These are phyloP conservation scores for Coreoperca whiteheadi DNA, from an alignment of 2,113 vertebrate species.

Conservation along the genomic window DNA sequence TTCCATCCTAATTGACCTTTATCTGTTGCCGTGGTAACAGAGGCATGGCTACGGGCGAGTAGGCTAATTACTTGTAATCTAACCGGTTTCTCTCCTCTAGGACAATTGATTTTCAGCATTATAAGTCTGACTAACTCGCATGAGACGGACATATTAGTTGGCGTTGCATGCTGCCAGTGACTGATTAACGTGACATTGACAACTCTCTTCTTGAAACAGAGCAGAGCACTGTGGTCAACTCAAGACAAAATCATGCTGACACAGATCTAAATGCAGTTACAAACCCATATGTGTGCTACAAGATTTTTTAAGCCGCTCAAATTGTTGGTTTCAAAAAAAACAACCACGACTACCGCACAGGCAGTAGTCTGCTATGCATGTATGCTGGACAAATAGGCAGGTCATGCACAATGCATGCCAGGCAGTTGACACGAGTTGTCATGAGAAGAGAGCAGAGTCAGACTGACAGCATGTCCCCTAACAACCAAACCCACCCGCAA, in stretches of 20 bases:
- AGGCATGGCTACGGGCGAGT: conserved; percentile 36
- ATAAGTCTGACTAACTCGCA: conserved; percentile 28
- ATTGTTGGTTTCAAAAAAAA: conserved; percentile 4
- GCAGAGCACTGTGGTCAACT: conserved; percentile 11
- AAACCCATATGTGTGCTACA: neutral
- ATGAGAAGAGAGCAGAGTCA: conserved; percentile 41
- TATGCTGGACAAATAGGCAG: conserved; percentile 6
- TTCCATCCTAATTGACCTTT: conserved; percentile 77
- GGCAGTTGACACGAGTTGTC: conserved; percentile 40
- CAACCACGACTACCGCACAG: neutral
- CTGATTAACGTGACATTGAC: conserved; percentile 9
- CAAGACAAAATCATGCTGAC: neutral
- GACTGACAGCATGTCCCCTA: conserved; percentile 56
- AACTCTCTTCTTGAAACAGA: neutral
- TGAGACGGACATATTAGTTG: conserved; percentile 29
- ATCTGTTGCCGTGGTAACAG: conserved; percentile 72
- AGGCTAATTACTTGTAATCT: conserved; percentile 63
- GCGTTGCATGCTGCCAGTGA: neutral
- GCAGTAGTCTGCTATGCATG: neutral
- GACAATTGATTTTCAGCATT: conserved; percentile 60
- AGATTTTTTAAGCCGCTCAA: neutral
- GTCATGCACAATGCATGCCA: conserved; percentile 35
- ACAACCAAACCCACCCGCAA: conserved; percentile 7
- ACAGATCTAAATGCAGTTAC: neutral
- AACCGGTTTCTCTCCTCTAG: conserved; percentile 51